phyloP scores from a whole-genome alignment of 1,140 invertebrate genomes.

The Hormaphis cornu region DNA sequence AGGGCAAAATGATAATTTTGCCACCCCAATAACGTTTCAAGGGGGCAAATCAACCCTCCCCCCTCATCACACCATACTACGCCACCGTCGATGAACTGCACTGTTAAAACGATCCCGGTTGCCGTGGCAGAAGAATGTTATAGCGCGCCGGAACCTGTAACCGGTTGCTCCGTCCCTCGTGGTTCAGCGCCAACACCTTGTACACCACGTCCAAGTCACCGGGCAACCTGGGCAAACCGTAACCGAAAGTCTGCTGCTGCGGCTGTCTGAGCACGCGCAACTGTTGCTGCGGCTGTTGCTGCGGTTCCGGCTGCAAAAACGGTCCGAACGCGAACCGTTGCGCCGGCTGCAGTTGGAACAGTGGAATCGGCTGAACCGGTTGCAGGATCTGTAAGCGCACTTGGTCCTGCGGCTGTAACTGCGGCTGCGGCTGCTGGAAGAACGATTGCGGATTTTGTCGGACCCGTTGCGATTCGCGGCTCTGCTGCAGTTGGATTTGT shows the following conservation, averaged over 20 bases:
- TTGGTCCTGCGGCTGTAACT: slow-evolving; percentile 39
- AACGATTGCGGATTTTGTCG: not conserved
- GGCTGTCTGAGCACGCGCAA: slow-evolving; percentile 38
- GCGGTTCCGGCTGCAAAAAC: slow-evolving; percentile 39
- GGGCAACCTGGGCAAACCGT: slow-evolving; percentile 38
- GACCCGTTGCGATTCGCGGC: not conserved
- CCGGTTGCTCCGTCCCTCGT: not conserved
- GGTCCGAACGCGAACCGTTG: not conserved
- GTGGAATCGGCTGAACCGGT: not conserved
- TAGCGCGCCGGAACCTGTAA: no score
- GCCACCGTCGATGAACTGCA: no score
- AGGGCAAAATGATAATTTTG: no score
- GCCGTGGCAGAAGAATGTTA: not conserved
- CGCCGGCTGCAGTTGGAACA: not conserved
- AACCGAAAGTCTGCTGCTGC: slow-evolving; percentile 53
- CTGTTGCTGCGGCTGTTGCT: slow-evolving; percentile 54
- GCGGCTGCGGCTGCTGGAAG: slow-evolving; percentile 42
- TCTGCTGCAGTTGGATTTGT: not conserved
- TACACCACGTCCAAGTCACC: slow-evolving; percentile 64
- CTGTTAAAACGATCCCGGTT: not conserved
- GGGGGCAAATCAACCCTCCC: no score
- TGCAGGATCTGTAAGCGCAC: not conserved
- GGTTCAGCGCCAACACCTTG: slow-evolving; percentile 52
- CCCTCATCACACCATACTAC: no score
- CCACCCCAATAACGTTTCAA: no score